Evolutionary conservation across 2,888 invertebrate genomes (phyloP), one percentile per base, ranked within the genome.

Genomic region (Hetaerina titia): DNA sequence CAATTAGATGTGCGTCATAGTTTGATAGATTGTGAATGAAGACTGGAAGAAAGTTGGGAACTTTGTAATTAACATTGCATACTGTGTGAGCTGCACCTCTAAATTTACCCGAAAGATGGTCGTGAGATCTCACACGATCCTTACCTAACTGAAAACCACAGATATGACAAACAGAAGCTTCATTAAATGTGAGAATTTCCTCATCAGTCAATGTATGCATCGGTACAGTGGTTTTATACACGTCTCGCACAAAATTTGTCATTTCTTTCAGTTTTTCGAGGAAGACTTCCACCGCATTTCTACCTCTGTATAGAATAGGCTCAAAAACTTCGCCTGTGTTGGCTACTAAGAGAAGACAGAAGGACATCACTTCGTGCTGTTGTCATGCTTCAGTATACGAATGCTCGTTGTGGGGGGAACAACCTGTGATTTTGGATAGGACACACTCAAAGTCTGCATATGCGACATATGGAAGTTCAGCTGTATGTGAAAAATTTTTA

Each of bases 1-100:
- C 96, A 19, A 96, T 95, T 90, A 96, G 96, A 95, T 96, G 96
- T 8, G 95, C 90, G 95, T 96, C 96, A 95, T 96, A 96, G 17
- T 95, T 96, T 15, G 95, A 95, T n/a, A 96, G 95, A 95, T 96
- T 96, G n/a, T 96, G 96, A 95, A 96, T 96, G 22, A 96, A 95
- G 22, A 96, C 95, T 2, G 96, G 96, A 63, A 96, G n/a, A 57
- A 95, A 95, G 64, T 95, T 95, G 0, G 95, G 95, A 56, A 96
- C 95, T 95, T 96, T 95, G 95, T 95, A 96, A 95, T 96, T 96
- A 45, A 96, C 88, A 95, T 96, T 96, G 92, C 96, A 96, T 19
- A n/a, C 90, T 58, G 95, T 95, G 95, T 96, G 96, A 19, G 96
- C 96, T 15, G 95, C 95, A 15, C 60, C 96, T 63, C 96, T 90